A percentile compares a stretch with the other conserved stretches of the same genome.
These are phyloP conservation scores for Clistopyga incitator DNA, from an alignment of 2,888 invertebrate species.

Conservation along the genomic window DNA sequence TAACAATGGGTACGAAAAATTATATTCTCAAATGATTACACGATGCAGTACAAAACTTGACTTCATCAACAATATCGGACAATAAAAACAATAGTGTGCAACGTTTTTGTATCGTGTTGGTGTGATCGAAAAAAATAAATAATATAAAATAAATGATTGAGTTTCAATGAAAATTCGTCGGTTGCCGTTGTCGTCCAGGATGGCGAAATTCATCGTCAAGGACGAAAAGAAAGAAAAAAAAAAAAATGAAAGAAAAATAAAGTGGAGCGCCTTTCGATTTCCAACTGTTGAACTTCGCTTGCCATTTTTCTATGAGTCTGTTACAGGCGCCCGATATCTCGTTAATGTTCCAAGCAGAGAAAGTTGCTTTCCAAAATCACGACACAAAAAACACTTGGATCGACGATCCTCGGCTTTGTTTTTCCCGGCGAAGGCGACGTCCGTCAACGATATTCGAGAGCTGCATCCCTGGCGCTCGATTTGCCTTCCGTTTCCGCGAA, in stretches of 20 bases:
- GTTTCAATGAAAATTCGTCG: conserved; percentile 36
- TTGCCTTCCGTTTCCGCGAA: conserved; percentile 45
- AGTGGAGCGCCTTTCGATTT: conserved; percentile 11
- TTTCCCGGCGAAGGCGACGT: conserved; percentile 39
- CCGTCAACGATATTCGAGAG: conserved; percentile 49
- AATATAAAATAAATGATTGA: conserved; percentile 15
- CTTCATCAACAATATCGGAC: conserved; percentile 59
- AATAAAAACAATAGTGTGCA: conserved; percentile 63
- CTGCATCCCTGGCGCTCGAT: conserved; percentile 33
- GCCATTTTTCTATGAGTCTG: conserved; percentile 11
- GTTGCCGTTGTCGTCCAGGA: conserved; percentile 48
- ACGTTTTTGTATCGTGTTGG: conserved; percentile 42
- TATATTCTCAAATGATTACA: conserved; percentile 59
- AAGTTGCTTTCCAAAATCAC: conserved; percentile 34
- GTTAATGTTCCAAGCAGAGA: conserved; percentile 32
- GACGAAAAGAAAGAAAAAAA: no score
- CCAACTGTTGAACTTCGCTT: conserved; percentile 15
- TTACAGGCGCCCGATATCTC: conserved; percentile 19
- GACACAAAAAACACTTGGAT: conserved; percentile 58
- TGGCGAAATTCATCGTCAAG: conserved; percentile 44
- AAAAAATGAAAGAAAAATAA: conserved; percentile 28
- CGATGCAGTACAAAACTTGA: conserved; percentile 63
- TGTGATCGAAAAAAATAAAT: conserved; percentile 3
- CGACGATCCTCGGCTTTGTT: conserved; percentile 38
- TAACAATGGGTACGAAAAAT: conserved; percentile 40